Percentiles rank a stretch among this genome's conserved stretches.
Conservation (phyloP, 2,888 invertebrate species). For the Lasioglossum leucozonium region DNA sequence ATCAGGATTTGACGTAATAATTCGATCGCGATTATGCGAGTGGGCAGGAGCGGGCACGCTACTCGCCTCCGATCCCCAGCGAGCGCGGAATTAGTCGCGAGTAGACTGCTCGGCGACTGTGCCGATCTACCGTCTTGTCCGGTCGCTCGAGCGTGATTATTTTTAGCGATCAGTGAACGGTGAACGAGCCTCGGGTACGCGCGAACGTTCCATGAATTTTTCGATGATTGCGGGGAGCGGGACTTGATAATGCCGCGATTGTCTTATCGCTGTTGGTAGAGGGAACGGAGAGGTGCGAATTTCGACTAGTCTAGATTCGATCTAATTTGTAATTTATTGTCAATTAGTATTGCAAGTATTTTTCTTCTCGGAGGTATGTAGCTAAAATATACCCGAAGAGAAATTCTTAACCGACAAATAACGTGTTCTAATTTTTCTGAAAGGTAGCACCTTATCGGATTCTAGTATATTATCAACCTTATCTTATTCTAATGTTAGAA, state of each 20-base stretch:
- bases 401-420: not conserved
- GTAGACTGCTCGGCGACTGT: constrained; percentile 82
- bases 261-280: not conserved
- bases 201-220: constrained; percentile 24
- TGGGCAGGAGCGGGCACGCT: constrained; percentile 4
- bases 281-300: not conserved
- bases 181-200: constrained; percentile 3
- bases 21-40: constrained; percentile 45
- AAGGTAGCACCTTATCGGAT: not conserved
- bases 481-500: not conserved
- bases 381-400: not conserved
- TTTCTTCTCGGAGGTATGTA: not conserved
- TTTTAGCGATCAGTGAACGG: constrained; percentile 70
- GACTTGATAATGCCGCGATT: constrained; percentile 28
- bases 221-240: constrained; percentile 25
- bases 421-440: not conserved
- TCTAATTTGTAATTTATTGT: not conserved
- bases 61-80: constrained; percentile 14
- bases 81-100: constrained; percentile 55
- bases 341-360: not conserved
- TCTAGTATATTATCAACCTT: not conserved
- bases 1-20: constrained; percentile 45
- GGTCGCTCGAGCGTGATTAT: constrained; percentile 69
- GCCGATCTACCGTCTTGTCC: constrained; percentile 61
- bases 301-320: not conserved